phyloP scores from a whole-genome alignment of 2,113 vertebrate genomes.

The Halcyon senegalensis region DNA sequence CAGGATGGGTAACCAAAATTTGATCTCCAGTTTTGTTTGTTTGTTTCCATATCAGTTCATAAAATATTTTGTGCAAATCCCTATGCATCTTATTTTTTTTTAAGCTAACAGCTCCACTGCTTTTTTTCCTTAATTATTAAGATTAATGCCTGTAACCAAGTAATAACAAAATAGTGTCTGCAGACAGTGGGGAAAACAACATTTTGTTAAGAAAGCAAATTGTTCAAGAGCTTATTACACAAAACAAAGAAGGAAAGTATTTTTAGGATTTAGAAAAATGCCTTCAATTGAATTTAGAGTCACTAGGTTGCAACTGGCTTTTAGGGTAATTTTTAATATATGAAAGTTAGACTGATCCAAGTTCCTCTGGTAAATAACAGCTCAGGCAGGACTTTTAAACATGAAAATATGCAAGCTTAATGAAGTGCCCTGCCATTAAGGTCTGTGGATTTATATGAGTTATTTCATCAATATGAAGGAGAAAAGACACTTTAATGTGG shows the following conservation, averaged over 20 bases:
- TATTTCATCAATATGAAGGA: constrained; percentile 20
- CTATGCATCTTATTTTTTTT: neutral
- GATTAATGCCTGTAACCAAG: neutral
- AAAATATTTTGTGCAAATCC: neutral
- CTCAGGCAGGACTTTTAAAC: constrained; percentile 2
- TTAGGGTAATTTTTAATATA: constrained; percentile 54
- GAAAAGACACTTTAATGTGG: constrained; percentile 29
- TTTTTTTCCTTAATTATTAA: neutral
- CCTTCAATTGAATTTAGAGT: constrained; percentile 41
- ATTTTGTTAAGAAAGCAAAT: constrained; percentile 29
- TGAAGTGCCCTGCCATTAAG: constrained; percentile 22
- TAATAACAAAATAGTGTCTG: neutral
- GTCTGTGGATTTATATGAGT: constrained; percentile 13
- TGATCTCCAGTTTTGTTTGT: neutral
- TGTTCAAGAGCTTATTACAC: constrained; percentile 37
- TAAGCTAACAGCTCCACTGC: neutral
- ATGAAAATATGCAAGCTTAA: constrained; percentile 30
- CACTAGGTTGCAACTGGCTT: constrained; percentile 8
- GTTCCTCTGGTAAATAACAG: constrained; percentile 26
- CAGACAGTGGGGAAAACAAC: constrained; percentile 5
- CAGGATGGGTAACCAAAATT: neutral
- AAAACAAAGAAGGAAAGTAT: constrained; percentile 32
- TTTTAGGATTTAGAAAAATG: constrained; percentile 19
- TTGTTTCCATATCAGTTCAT: neutral
- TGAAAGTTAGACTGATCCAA: constrained; percentile 10